Base-by-base conservation (phyloP, 2,797 vertebrate species). In the Etheostoma perlongum region DNA sequence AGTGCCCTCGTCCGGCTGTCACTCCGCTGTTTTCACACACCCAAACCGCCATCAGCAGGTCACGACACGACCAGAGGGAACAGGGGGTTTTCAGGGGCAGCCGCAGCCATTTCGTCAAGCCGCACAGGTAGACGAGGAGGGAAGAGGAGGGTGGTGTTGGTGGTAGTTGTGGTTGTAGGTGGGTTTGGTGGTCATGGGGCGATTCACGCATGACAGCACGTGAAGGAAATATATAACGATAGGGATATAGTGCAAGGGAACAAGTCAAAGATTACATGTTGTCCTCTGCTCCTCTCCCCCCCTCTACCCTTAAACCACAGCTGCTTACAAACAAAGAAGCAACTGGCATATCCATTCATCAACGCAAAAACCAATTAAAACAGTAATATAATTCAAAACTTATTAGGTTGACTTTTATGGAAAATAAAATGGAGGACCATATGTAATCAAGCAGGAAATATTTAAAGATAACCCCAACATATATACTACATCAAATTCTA, bases 211-310 rank as follows among this genome's bases (percentile, higher is more conserved):
- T 96, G 94, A 97, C 96, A 96, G 96, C 95, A 95, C 93, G 95
- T 95, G 95, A 93, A 95, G 97, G 96, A 96, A 96, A 97, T 97
- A 97, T 96, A 97, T 96, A 98, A 98, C 97, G 96, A 98, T 98
- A 98, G 97, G 97, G 96, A 98, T 97, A 97, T 97, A 96, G 95
- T 97, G 92, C 97, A 98, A 97, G 97, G 97, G 96, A 97, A 97
- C 96, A 97, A 95, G 97, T 98, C 96, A 97, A 97, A 96, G 93
- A 96, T 96, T 94, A 96, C 95, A 96, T 94, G 93, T 93, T 89
- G 91, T 93, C 92, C 94, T 94, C 91, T 91, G 92, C 91, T 94
- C 88, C 89, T 92, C 90, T 91, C 88, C 92, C 93, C 93, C 93
- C 91, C 89, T 91, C 91, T 94, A 92, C 88, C 88, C 93, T 94